Evolutionary conservation across 2,113 vertebrate species (phyloP).

Genomic region (Jacana jacana): DNA sequence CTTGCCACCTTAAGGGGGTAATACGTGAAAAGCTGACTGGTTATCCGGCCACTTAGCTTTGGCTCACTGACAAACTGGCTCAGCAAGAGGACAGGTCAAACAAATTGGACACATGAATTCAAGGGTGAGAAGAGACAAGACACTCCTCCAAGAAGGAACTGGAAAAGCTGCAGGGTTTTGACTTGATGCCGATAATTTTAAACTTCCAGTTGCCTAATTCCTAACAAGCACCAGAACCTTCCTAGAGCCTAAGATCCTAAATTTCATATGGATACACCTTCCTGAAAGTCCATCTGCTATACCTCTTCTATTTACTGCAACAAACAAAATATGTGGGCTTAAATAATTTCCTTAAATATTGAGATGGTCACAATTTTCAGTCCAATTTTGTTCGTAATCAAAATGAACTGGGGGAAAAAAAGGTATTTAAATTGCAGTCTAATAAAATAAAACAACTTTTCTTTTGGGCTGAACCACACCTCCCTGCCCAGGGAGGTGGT

Average conservation of each 20-base stretch:
- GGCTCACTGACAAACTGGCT: not conserved
- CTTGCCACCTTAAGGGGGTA: not conserved
- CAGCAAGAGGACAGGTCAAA: not conserved
- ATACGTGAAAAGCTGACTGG: not conserved
- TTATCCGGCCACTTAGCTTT: not conserved
- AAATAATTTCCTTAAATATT: not conserved
- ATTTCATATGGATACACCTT: not conserved
- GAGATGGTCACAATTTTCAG: not conserved
- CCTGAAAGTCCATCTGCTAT: not conserved
- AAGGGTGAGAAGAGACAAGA: not conserved
- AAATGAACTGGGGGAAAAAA: fast-evolving
- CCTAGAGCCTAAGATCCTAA: not conserved
- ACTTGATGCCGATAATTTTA: not conserved
- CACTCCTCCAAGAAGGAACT: not conserved
- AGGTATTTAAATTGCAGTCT: not conserved
- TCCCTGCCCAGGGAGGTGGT: too few species aligned
- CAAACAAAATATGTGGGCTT: not conserved
- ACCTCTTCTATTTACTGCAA: not conserved
- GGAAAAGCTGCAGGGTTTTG: not conserved
- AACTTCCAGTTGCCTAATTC: not conserved
- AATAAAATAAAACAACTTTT: not conserved
- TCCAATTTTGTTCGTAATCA: not conserved
- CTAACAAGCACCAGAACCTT: not conserved
- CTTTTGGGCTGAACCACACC: not conserved
- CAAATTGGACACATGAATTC: not conserved